Base-by-base conservation (phyloP, 2,888 invertebrate species). In the Idaea aversata region DNA sequence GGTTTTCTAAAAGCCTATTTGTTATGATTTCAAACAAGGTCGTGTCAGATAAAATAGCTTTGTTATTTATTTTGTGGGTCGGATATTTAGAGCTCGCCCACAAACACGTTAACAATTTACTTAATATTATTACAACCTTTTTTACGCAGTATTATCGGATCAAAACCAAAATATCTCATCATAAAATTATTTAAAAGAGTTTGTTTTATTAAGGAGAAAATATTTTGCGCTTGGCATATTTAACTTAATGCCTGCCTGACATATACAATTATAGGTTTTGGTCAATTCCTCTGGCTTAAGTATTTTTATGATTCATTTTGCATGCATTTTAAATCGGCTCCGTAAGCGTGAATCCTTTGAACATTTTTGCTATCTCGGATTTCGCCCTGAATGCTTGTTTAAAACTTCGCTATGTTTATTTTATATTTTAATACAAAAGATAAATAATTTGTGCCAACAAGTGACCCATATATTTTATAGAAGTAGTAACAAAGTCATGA, bases 11-110 rank as follows among this genome's bases (percentile, higher is more conserved):
- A 90, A 88, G 87, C 90, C 91, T 87, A 90, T 91, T 90, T 89
- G 89, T 91, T 91, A 91, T 91, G 90, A 91, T 91, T 91, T 91
- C 87, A 88, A 90, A 90, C 90, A 88, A 89, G 88, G 84, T 83
- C 87, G 86, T 88, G 89, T 87, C 90, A 87, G 85, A 88, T 85
- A 82, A 86, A 91, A 91, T 87, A 86, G 89, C 87, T 86, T 88
- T 85, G 86, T 88, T 85, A 86, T 90, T 88, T 88, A 89, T 88
- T 87, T 87, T 86, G 82, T 84, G 77, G 82, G 82, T 82, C 81
- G 82, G 85, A 87, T 88, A 86, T 87, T 87, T 86, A 84, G 82
- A 80, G 75, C 77, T 73, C 72, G 76, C 75, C 25, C 80, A 83
- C 77, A 84, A 84, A 81, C 83, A 75, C 76, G 59, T 25, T 34